Evolutionary conservation across 2,113 vertebrate species (phyloP), one percentile per base, ranked within the genome.

Genomic region (Chaetura pelagica): DNA sequence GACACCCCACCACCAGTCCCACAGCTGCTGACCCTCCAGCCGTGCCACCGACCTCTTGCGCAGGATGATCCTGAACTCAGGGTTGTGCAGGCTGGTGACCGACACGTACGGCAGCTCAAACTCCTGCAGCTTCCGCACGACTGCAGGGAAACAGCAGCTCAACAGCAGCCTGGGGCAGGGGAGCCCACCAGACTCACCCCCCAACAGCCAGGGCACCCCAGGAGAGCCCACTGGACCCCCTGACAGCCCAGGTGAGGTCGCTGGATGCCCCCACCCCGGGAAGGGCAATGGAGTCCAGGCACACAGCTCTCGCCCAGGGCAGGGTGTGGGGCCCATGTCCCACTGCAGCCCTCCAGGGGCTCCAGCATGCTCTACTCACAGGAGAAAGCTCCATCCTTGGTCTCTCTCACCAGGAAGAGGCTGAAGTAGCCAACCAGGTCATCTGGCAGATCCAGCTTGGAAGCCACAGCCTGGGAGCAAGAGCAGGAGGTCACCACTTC

Each of bases 51-150:
- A 99, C 99, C 99, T 99, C 98, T 99, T 99, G 68, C 99, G 98
- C 90, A 99, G 98, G 90, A 99, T 98, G 94, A 99, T 99, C 97
- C 98, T 99, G 97, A 99, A 99, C 59, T 99, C 99, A 0, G 99
- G 96, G 97, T 97, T 99, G 88, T 95, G 98, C 89, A 99, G 98
- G 97, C 99, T 99, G 97, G 99, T 99, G 75, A 99, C 99, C 0
- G 99, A 99, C 30, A 99, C 99, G 0, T 99, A 99, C 0, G 99
- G 99, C 97, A 99, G 97, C 98, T 99, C 99, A 58, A 99, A 99
- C 91, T 99, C 99, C 97, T 99, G 99, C 97, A 99, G 98, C 97
- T 99, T 99, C 95, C 99, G 97, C 90, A 99, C 98, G n/a, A 99
- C 99, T 99, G 91, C 0, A 0, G 52, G 55, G 26, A 62, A 79